Evolutionary conservation across 2,797 vertebrate genomes (phyloP), one percentile per base, ranked within the genome.

Genomic region (Garrulus glandarius): DNA sequence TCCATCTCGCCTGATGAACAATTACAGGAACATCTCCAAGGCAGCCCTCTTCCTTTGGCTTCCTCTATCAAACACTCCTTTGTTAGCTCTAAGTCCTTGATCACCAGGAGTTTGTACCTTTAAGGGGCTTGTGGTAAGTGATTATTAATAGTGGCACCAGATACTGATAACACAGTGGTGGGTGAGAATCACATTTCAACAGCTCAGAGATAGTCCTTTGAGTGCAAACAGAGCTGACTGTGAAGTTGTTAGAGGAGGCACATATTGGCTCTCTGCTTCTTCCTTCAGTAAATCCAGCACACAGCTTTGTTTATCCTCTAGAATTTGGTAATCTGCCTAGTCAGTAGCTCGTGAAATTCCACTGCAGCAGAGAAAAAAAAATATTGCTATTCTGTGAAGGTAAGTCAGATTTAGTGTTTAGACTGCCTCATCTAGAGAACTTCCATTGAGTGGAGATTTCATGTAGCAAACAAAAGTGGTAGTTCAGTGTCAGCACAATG

Each of bases 261-360:
- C 63, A 43, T 32, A 39, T 6, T 95, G 91, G 83, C 89, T 53
- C 80, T 89, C 81, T 87, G 60, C 89, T 95, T 44, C 59, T 95
- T 93, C 80, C 85, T 87, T 86, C 85, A 79, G 44, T 79, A 84
- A 95, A 94, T 92, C 87, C 89, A 95, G 91, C 83, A 43, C 83
- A 53, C 85, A 82, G 93, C 80, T 96, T 95, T 95, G 91, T 96
- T 96, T 96, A 90, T 94, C 55, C 69, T 89, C 84, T 59, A 93
- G 69, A 92, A 86, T 76, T 82, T 96, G 95, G 93, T 94, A 76
- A 96, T 90, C 89, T 97, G 92, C 95, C 95, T 95, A 94, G 79
- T 89, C 89, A 81, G 92, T 95, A 93, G 80, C 89, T 96, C 67
- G 22, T 94, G 89, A 95, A 96, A 95, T 96, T 97, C 94, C 85